Evolutionary conservation across 2,797 vertebrate genomes (phyloP), one percentile per base, ranked within the genome.

Genomic region (Poeciliopsis gracilis): DNA sequence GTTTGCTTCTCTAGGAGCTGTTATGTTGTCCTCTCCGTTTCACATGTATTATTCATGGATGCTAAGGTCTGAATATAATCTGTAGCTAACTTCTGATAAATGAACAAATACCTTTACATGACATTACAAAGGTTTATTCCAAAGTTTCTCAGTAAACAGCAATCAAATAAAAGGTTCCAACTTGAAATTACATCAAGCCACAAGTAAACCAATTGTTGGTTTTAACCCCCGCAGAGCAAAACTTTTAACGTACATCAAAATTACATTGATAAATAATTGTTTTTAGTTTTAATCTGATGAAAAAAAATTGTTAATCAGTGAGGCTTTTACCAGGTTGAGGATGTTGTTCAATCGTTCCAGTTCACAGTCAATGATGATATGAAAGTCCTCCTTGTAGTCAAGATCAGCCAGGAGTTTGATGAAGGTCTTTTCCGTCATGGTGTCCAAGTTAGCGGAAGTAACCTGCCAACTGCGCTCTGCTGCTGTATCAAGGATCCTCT

Each of bases 381-480:
- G 96, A 61, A 96, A 95, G 67, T 99, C 98, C 89, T 98, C 98
- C 91, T 98, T 99, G 86, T 95, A 97, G 86, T 98, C 97, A 83
- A 99, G 93, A 89, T 99, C 97, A 43, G 97, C 95, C 86, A 99
- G 97, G 53, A 98, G 95, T 93, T 97, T 84, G 73, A 97, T 78
- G 86, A 99, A 98, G 7, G 95, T 95, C 1, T 95, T 89, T 72
- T 99, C 97, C 0, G 97, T 99, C 82, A 98, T 96, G 0, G 96
- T 95, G 91, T 99, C 95, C 91, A 99, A 91, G 92, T 99, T 99
- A 61, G 99, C 96, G 0, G 98, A 97, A 63, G 98, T 99, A 82
- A 99, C 98, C 95, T 97, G 97, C 98, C 98, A 99, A 84, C 93
- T 95, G 79, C 95, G 97, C 93, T 99, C 98, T 0, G 98, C 97